Conservation (phyloP, 1,140 invertebrate genomes). For the Drosophila yakuba region DNA sequence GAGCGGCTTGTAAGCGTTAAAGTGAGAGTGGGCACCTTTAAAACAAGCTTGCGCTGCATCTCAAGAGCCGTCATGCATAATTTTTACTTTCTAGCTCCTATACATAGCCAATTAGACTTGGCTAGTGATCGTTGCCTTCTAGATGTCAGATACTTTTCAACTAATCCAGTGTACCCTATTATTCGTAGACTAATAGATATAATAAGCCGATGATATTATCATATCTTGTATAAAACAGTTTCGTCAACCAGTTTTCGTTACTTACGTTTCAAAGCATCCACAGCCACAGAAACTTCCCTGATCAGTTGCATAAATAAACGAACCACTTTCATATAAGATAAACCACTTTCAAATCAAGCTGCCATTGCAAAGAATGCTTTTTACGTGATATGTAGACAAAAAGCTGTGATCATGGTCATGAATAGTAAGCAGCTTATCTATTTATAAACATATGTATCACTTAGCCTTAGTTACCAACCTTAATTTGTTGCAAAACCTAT, state of each 20-base stretch:
- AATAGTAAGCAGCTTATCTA: constrained; percentile 12
- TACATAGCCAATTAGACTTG: too few relatives aligned
- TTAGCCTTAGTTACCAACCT: background rate
- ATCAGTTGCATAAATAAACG: constrained; percentile 4
- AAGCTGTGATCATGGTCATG: constrained; percentile 30
- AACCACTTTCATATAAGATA: constrained; percentile 2
- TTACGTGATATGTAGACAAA: constrained; percentile 7
- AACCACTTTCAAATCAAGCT: too few relatives aligned
- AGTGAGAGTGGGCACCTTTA: too few relatives aligned
- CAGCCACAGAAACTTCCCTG: background rate
- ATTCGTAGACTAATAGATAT: too few relatives aligned
- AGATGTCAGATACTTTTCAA: too few relatives aligned
- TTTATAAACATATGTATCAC: background rate
- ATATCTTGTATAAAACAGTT: background rate
- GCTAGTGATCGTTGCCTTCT: too few relatives aligned
- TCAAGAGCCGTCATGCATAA: too few relatives aligned
- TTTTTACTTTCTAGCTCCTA: too few relatives aligned
- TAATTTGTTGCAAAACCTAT: background rate
- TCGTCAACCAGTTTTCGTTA: constrained; percentile 9
- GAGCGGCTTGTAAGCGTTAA: too few relatives aligned
- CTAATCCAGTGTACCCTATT: too few relatives aligned
- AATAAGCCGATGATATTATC: too few relatives aligned
- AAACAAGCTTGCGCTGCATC: too few relatives aligned
- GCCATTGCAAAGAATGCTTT: constrained; percentile 20
- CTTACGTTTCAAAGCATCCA: background rate